These are phyloP conservation scores for Acrossocheilus fasciatus DNA, from an alignment of 2,797 vertebrate species.

Conservation along the genomic window DNA sequence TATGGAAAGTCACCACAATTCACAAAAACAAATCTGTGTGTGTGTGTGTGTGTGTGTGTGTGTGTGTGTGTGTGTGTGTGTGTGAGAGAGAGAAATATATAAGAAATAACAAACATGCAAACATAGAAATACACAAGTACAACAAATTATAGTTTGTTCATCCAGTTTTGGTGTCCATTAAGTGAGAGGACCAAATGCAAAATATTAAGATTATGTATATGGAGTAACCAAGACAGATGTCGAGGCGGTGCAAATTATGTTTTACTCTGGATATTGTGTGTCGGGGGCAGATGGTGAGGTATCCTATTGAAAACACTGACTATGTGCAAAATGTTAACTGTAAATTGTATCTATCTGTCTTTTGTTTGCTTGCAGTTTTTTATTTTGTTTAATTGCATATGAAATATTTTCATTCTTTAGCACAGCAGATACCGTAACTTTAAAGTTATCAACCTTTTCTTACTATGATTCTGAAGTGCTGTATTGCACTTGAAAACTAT, in stretches of 20 bases:
- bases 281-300: neutral
- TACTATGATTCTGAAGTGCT: neutral
- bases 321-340: neutral
- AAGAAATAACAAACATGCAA: neutral
- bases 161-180: neutral
- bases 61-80: neutral
- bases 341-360: neutral
- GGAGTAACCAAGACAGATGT: constrained; percentile 4
- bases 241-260: neutral
- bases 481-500: neutral
- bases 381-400: neutral
- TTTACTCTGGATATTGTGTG: neutral
- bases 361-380: neutral
- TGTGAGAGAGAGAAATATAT: neutral
- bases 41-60: neutral
- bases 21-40: no score
- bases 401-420: neutral
- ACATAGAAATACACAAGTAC: neutral
- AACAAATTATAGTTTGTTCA: neutral
- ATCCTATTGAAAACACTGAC: neutral
- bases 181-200: neutral
- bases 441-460: neutral
- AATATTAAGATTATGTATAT: neutral
- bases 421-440: neutral
- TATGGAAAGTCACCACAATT: no score